Evolutionary conservation across 2,797 vertebrate genomes (phyloP).

Genomic region (Iguana delicatissima): DNA sequence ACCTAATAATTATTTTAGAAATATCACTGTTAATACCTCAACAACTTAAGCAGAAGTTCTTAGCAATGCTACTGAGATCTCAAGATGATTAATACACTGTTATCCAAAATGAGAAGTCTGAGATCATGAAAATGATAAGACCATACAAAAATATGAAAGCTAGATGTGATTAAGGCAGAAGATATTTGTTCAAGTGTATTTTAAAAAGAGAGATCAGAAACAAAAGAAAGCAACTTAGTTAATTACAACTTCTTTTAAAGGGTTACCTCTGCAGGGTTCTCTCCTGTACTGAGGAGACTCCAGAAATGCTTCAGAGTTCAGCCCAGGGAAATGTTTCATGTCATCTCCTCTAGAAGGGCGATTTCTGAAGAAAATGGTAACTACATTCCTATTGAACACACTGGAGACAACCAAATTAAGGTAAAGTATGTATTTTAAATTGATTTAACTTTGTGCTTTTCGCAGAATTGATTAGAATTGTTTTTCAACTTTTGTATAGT

Average conservation of each 20-base stretch:
- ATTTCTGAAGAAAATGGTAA: background rate
- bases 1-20: background rate
- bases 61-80: background rate
- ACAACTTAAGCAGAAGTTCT: background rate
- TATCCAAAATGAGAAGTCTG: background rate
- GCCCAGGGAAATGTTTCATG: background rate
- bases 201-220: background rate
- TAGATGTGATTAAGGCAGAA: background rate
- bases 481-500: too few species aligned
- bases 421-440: background rate
- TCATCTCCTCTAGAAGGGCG: background rate
- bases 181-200: background rate
- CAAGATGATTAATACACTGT: background rate
- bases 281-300: background rate
- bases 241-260: background rate
- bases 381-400: background rate
- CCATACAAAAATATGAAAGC: background rate
- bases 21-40: background rate
- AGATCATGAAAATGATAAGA: background rate
- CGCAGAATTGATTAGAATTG: too few species aligned
- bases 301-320: background rate
- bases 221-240: background rate
- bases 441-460: too few species aligned
- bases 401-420: background rate
- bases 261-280: background rate